Evolutionary conservation across 1,140 invertebrate species (phyloP).

Genomic region (Bicyclus anynana): DNA sequence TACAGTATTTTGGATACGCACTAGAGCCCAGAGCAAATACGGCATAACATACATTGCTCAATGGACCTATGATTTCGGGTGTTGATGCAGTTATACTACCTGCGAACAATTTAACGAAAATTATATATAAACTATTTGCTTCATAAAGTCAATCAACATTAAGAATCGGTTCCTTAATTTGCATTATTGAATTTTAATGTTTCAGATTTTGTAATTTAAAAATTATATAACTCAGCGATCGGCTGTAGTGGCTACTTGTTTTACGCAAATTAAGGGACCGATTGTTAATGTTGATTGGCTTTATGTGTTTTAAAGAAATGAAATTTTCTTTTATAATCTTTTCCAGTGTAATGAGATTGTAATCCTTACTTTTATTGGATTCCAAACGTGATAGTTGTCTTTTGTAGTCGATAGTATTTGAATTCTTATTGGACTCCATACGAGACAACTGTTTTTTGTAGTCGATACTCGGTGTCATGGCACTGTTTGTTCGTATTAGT

Average conservation of each 20-base stretch:
- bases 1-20: constrained; percentile 97
- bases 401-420: constrained; percentile 32
- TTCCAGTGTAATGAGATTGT: too few relatives aligned
- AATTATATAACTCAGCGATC: too few relatives aligned
- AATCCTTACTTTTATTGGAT: constrained; percentile 52
- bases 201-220: too few relatives aligned
- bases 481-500: constrained; percentile 93
- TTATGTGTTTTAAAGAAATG: too few relatives aligned
- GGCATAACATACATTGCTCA: constrained; percentile 94
- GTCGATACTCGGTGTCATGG: constrained; percentile 81
- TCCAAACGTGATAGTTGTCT: constrained; percentile 38
- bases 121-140: neutral
- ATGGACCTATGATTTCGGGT: constrained; percentile 90
- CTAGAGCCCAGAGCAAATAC: constrained; percentile 97
- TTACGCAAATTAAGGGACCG: too few relatives aligned
- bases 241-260: too few relatives aligned
- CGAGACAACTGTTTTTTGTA: constrained; percentile 79
- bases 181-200: too few relatives aligned
- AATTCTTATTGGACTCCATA: constrained; percentile 81
- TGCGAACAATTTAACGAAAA: constrained; percentile 29
- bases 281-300: too few relatives aligned
- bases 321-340: too few relatives aligned
- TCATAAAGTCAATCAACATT: too few relatives aligned
- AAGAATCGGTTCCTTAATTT: too few relatives aligned
- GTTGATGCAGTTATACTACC: constrained; percentile 78